phyloP scores from a whole-genome alignment of 2,113 vertebrate genomes.

The Centropus unirufus region DNA sequence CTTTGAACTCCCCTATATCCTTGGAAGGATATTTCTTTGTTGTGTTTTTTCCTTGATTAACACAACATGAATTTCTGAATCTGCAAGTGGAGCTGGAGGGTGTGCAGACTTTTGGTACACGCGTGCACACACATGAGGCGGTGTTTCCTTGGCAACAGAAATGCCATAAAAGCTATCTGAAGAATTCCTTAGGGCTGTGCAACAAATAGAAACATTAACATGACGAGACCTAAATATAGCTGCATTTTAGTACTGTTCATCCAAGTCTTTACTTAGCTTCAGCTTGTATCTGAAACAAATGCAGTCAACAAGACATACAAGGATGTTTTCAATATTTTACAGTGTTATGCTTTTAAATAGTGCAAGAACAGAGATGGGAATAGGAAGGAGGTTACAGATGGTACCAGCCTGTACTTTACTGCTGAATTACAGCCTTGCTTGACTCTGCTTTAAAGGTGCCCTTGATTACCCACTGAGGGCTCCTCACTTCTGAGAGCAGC shows the following conservation, averaged over 20 bases:
- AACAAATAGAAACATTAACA: slow-evolving; percentile 72
- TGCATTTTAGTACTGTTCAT: slow-evolving; percentile 1
- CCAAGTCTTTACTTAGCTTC: slow-evolving; percentile 36
- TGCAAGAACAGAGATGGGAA: neutral
- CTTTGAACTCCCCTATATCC: rapidly evolving
- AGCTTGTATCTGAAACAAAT: neutral
- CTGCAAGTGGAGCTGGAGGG: neutral
- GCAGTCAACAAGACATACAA: neutral
- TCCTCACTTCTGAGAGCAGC: neutral
- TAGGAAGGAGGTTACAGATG: neutral
- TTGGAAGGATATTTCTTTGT: neutral
- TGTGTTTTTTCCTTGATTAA: neutral
- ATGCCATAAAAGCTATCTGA: slow-evolving; percentile 63
- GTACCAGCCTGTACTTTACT: neutral
- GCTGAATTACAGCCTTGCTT: neutral
- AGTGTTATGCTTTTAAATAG: slow-evolving; percentile 8
- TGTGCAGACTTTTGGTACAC: neutral
- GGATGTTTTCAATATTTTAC: slow-evolving; percentile 49
- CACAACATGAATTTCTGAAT: neutral
- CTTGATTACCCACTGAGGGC: neutral
- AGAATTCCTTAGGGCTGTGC: slow-evolving; percentile 68
- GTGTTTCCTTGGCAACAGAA: slow-evolving; percentile 71
- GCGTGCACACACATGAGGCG: neutral
- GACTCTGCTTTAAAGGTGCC: slow-evolving; percentile 9
- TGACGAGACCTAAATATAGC: slow-evolving; percentile 73